phyloP scores from a whole-genome alignment of 2,888 invertebrate species.

The Drosophila stalkeri region DNA sequence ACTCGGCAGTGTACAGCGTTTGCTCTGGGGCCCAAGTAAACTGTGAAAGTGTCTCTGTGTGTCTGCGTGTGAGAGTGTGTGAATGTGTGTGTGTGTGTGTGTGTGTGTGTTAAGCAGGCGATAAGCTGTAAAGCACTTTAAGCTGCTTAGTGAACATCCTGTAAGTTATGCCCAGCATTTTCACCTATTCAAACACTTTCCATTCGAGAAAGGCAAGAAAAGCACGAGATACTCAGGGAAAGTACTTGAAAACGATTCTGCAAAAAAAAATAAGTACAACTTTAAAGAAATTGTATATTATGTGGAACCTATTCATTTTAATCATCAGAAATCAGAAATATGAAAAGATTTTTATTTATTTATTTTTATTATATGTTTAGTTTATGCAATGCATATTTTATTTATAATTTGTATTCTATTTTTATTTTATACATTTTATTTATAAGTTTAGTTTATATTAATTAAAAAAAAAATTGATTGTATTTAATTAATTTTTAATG shows the following conservation, averaged over 20 bases:
- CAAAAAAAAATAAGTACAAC: background rate
- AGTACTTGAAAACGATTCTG: too few species aligned
- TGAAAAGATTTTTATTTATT: too few species aligned
- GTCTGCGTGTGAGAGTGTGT: background rate
- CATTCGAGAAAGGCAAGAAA: slow-evolving; percentile 2
- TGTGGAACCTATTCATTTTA: too few species aligned
- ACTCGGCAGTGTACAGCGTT: background rate
- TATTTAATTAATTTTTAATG: too few species aligned
- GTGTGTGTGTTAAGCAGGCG: slow-evolving; percentile 56
- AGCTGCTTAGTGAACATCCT: slow-evolving; percentile 63
- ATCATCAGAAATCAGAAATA: too few species aligned
- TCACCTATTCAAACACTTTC: slow-evolving; percentile 31
- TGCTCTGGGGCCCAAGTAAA: slow-evolving; percentile 7
- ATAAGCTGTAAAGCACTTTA: slow-evolving; percentile 65
- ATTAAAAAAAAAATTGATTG: too few species aligned
- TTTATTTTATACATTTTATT: too few species aligned
- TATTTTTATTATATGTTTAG: too few species aligned
- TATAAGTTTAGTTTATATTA: too few species aligned
- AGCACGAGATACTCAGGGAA: background rate
- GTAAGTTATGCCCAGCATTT: slow-evolving; percentile 35
- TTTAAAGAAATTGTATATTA: too few species aligned
- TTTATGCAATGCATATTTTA: too few species aligned
- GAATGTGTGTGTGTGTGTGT: slow-evolving; percentile 43
- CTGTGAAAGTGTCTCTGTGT: background rate
- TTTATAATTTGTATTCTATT: too few species aligned